phyloP scores from a whole-genome alignment of 2,113 vertebrate genomes.

The Cepphus grylle region DNA sequence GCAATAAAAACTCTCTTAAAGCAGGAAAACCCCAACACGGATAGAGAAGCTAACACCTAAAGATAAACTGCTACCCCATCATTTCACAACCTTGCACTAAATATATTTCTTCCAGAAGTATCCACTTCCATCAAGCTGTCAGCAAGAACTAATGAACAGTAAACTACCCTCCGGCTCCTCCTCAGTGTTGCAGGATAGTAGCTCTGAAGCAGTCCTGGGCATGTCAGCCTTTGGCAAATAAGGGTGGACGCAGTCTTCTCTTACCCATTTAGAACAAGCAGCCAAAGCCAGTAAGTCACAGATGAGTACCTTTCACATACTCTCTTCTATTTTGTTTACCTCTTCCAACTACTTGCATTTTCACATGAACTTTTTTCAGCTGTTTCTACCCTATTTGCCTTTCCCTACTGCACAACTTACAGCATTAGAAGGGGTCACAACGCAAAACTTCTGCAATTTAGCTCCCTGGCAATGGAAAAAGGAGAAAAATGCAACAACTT shows the following conservation, averaged over 20 bases:
- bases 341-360: background rate
- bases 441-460: background rate
- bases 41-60: background rate
- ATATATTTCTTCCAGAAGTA: background rate
- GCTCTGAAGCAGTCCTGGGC: background rate
- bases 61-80: background rate
- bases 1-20: background rate
- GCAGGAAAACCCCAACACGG: background rate
- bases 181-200: background rate
- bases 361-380: background rate
- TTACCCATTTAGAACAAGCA: background rate
- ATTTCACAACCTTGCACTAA: background rate
- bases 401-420: background rate
- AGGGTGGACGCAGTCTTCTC: background rate
- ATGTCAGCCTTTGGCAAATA: background rate
- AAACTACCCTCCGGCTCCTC: background rate
- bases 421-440: background rate
- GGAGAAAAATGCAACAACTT: background rate
- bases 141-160: background rate
- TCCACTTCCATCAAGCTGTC: background rate
- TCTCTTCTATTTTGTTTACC: background rate
- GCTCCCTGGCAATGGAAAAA: background rate
- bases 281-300: background rate
- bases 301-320: background rate
- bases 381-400: background rate